Evolutionary conservation across 1,140 invertebrate species (phyloP), one percentile per base, ranked within the genome.

Genomic region (Armadillidium nasatum): DNA sequence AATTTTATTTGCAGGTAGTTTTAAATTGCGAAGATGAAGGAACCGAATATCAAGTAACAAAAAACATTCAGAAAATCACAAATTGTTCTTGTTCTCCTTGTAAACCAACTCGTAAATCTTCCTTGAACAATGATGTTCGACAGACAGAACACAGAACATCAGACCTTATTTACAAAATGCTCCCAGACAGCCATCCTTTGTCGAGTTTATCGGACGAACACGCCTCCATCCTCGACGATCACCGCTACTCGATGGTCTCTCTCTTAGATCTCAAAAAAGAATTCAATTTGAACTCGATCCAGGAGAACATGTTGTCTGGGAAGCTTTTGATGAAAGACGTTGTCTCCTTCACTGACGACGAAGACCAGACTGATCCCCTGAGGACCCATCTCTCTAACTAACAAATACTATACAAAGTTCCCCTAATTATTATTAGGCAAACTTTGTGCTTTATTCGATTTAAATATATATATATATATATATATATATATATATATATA

Each of bases 51-150:
- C 85, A 86, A 72, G 85, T 89, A 81, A 86, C 87, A 75, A 90
- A 90, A 83, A 86, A 87, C 22, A 87, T 90, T 0, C 88, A 90
- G 82, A 88, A 89, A 46, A 90, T 90, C 33, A 87, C 86, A 4
- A 89, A 89, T 74, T 90, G 89, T 80, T 87, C 87, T 13, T 90
- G 89, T 83, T 86, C 86, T 71, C 87, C 88, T 0, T 90, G 89
- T 82, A 81, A 84, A 43, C 75, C 76, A 7, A 21, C 79, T 33
- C 23, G 75, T 19, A 54, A 73, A 4, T n/a, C 77, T n/a, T 46
- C 21, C 23, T 43, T 74, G 44, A 75, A 76, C 71, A 74, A 78
- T 21, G 77, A 75, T 71, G 75, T 74, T 50, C 71, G 71, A 4
- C 9, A 60, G 33, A 78, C 71, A 73, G 77, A 78, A 19, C 74